Conservation (phyloP, 2,113 vertebrate genomes). For the Amphiprion ocellaris region DNA sequence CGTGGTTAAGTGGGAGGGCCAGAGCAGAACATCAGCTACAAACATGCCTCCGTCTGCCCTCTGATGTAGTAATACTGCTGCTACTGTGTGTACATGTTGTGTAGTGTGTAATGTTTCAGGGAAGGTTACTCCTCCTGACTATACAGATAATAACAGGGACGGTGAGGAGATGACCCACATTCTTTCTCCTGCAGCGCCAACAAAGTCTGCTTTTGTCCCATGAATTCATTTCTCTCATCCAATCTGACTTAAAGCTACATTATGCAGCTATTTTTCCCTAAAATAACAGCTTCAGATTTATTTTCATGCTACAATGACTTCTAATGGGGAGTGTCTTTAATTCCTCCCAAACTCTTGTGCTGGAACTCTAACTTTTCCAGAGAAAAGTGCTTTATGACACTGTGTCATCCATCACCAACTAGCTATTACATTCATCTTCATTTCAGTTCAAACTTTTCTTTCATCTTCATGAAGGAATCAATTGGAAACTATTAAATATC, state of each 20-base stretch:
- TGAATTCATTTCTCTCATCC: not conserved
- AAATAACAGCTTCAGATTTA: too few species aligned
- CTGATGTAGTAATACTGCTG: not conserved
- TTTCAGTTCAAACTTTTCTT: too few species aligned
- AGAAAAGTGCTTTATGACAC: too few species aligned
- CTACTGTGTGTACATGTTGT: slow-evolving; percentile 17
- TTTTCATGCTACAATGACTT: too few species aligned
- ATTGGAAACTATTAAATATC: too few species aligned
- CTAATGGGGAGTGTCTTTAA: too few species aligned
- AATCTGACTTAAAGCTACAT: not conserved
- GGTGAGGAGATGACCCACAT: slow-evolving; percentile 47
- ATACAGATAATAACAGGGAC: slow-evolving; percentile 37
- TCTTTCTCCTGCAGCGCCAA: slow-evolving; percentile 17
- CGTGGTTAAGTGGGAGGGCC: slow-evolving; percentile 41
- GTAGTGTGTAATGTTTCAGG: not conserved
- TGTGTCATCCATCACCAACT: too few species aligned
- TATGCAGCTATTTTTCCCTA: not conserved
- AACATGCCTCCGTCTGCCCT: slow-evolving; percentile 21
- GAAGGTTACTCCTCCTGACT: slow-evolving; percentile 31
- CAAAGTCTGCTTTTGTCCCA: slow-evolving; percentile 26
- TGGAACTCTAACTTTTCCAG: too few species aligned
- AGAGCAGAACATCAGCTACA: slow-evolving; percentile 8
- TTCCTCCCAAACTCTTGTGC: too few species aligned
- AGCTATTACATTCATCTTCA: too few species aligned
- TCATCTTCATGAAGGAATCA: too few species aligned